A percentile compares a stretch with the other conserved stretches of the same genome.
Conservation (phyloP, 2,113 vertebrate species). For the Craseonycteris thonglongyai region DNA sequence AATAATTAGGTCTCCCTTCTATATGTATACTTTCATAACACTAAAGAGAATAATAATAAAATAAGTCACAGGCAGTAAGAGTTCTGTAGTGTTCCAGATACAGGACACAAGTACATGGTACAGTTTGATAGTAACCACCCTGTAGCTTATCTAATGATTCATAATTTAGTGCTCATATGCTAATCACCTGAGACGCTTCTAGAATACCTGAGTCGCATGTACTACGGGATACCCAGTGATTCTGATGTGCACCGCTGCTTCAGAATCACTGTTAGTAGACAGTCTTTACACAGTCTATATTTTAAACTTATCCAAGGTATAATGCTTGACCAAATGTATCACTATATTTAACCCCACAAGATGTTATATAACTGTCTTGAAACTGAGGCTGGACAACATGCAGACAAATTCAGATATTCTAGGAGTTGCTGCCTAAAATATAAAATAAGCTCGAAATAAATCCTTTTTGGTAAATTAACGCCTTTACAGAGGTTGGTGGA, state of each 20-base stretch:
- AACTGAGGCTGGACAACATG: not conserved
- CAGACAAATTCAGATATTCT: not conserved
- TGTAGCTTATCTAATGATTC: not conserved
- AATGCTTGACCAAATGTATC: not conserved
- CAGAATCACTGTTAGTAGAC: not conserved
- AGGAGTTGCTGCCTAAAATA: not conserved
- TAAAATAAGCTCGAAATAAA: not conserved
- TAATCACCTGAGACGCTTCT: not conserved
- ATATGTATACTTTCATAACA: not conserved
- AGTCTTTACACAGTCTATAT: not conserved
- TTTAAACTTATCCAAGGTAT: not conserved
- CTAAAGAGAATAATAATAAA: not conserved
- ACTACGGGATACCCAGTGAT: fast-evolving
- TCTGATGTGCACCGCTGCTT: not conserved
- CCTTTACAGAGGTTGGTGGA: not conserved
- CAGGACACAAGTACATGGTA: not conserved
- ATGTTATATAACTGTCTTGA: not conserved
- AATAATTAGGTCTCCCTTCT: not conserved
- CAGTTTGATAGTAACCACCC: not conserved
- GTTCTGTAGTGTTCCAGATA: not conserved
- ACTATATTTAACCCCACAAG: not conserved
- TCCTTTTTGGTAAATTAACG: not conserved
- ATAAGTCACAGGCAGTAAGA: not conserved
- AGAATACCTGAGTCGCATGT: not conserved
- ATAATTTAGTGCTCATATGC: not conserved